Evolutionary conservation across 1,140 invertebrate genomes (phyloP), one percentile per base, ranked within the genome.

Genomic region (Conopomorpha cramerella): DNA sequence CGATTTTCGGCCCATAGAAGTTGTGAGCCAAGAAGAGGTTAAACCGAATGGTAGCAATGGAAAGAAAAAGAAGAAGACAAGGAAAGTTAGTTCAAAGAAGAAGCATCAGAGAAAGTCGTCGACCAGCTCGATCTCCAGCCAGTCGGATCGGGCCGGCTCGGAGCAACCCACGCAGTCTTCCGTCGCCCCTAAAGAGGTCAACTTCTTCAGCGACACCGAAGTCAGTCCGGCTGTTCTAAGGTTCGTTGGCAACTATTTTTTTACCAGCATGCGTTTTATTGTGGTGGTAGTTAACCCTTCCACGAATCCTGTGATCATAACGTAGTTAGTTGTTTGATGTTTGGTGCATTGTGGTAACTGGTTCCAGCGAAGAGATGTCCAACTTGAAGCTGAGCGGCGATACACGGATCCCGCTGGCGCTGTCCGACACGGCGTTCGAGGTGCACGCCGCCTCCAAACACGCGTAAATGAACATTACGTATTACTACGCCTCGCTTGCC

Each of bases 141-240:
- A 77, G 44, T 79, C 77, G 12, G 77, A 79, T 42, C 50, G 68
- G 33, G 57, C 66, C 11, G 55, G 61, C 4, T 51, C 58, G 8
- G 76, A 79, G 26, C 52, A 58, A 37, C 57, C 63, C 23, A 43
- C 56, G 16, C 66, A 57, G 34, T 46, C 66, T 3, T 43, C 61
- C 0, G 35, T 56, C 17, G 59, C 60, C 34, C 54, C 53, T 8
- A 64, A 57, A 29, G 68, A 76, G 26, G 62, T 72, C 36, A 56
- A 70, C 60, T 95, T 95, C 65, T 95, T 94, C 62, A 96, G 93
- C 63, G 93, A 96, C 52, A 92, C 90, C 0, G 94, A 96, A 78
- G 76, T 92, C 15, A 87, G 85, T 11, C 84, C 83, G 13, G 58
- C 58, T 8, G 76, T 46, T 62, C 66, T 73, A 38, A 85, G 85